Percentiles rank a stretch among this genome's conserved stretches.
Evolutionary conservation across 2,113 vertebrate species (phyloP).

Genomic region (Aix galericulata): DNA sequence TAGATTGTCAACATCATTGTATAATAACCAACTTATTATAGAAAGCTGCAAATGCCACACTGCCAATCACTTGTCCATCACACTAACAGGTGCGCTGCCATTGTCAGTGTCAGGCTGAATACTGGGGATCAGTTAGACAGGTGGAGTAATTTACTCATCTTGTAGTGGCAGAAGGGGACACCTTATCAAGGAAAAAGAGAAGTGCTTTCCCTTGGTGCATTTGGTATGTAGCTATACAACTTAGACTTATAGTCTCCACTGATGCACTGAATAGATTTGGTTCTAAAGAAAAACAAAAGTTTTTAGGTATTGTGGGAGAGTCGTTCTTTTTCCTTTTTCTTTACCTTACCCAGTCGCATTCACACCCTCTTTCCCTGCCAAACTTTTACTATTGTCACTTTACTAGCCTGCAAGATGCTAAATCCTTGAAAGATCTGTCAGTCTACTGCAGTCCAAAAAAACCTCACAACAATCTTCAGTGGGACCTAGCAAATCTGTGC

Average conservation of each 20-base stretch:
- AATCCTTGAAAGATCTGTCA: not conserved
- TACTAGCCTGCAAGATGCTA: not conserved
- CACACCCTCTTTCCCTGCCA: not conserved
- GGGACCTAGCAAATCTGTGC: not conserved
- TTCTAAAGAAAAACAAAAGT: not conserved
- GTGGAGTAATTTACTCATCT: constrained; percentile 64
- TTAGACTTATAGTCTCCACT: constrained; percentile 7
- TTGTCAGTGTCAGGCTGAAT: constrained; percentile 61
- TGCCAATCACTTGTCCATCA: constrained; percentile 68
- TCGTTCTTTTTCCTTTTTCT: not conserved
- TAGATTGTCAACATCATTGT: constrained; percentile 54
- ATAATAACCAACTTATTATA: constrained; percentile 63
- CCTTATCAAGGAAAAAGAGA: constrained; percentile 51
- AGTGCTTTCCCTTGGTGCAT: not conserved
- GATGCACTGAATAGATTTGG: not conserved
- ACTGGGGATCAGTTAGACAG: constrained; percentile 65
- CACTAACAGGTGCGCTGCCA: constrained; percentile 69
- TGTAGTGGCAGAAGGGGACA: constrained; percentile 35
- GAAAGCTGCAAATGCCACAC: constrained; percentile 49
- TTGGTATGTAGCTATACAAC: constrained; percentile 4
- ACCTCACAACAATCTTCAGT: not conserved
- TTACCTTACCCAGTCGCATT: not conserved
- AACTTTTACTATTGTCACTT: not conserved
- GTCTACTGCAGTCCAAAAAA: not conserved
- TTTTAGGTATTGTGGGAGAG: not conserved